A percentile compares a stretch with the other conserved stretches of the same genome.
phyloP scores from a whole-genome alignment of 1,140 invertebrate genomes.

The Leguminivora glycinivorella region DNA sequence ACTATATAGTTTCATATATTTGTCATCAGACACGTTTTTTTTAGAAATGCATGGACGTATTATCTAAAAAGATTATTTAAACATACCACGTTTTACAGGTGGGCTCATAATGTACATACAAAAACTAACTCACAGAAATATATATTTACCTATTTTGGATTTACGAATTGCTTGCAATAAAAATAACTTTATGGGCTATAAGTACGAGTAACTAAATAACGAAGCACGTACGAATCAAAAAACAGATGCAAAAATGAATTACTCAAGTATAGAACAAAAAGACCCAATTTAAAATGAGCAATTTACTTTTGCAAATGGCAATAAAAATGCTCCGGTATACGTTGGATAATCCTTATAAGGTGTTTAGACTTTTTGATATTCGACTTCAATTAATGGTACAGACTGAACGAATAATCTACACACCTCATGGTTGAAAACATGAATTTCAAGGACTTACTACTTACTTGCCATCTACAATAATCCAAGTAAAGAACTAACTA shows the following conservation, averaged over 20 bases:
- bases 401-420: not conserved
- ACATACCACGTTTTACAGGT: no score
- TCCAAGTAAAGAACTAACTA: no score
- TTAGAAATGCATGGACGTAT: no score
- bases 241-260: constrained; percentile 7
- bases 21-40: no score
- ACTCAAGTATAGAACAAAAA: not conserved
- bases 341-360: constrained; percentile 3
- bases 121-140: no score
- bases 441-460: not conserved
- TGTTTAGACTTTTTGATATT: constrained; percentile 9
- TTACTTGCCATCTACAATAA: not conserved
- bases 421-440: not conserved
- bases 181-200: no score
- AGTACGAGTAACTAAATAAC: not conserved
- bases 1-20: no score
- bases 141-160: no score
- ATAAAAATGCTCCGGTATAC: not conserved
- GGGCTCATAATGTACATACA: no score
- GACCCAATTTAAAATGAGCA: not conserved
- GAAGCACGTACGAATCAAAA: constrained; percentile 12
- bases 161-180: no score
- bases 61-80: no score
- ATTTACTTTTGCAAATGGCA: constrained; percentile 12
- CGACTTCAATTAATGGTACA: not conserved